Percentiles rank a stretch among this genome's conserved stretches.
These are phyloP conservation scores for Tiphia femorata DNA, from an alignment of 2,888 invertebrate species.

Conservation along the genomic window DNA sequence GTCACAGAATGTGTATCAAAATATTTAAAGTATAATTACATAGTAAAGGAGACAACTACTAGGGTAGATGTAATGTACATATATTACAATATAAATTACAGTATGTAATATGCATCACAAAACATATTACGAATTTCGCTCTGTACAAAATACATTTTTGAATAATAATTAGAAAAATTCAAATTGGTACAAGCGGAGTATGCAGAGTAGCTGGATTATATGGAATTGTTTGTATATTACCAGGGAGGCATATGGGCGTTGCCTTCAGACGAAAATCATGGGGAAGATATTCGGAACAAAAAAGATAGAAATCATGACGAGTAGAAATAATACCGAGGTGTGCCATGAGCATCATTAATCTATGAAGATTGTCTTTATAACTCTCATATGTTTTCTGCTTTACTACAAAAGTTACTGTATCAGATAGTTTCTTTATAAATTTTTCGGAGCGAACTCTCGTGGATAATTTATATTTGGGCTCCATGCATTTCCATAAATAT, in stretches of 20 bases:
- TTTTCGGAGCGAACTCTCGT: conserved; percentile 54
- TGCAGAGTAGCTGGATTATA: conserved; percentile 42
- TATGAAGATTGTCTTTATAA: conserved; percentile 47
- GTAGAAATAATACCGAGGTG: conserved; percentile 49
- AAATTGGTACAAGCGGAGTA: conserved; percentile 45
- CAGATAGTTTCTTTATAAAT: conserved; percentile 42
- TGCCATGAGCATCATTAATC: conserved; percentile 56
- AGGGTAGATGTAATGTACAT: too few species aligned
- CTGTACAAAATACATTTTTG: too few species aligned
- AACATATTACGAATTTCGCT: too few species aligned
- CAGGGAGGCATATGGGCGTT: conserved; percentile 57
- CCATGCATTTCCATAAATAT: conserved; percentile 53
- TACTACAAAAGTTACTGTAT: conserved; percentile 30
- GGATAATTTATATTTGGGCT: conserved; percentile 43
- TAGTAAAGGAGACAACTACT: too few species aligned
- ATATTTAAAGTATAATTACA: too few species aligned
- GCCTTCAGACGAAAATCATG: conserved; percentile 56
- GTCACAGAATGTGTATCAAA: too few species aligned
- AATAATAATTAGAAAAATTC: too few species aligned
- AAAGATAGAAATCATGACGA: conserved; percentile 56
- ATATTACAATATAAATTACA: too few species aligned
- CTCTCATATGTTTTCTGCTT: conserved; percentile 48
- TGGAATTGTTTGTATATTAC: conserved; percentile 55
- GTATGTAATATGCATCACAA: too few species aligned
- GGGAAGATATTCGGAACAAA: conserved; percentile 59